A percentile compares a stretch with the other conserved stretches of the same genome.
Conservation (phyloP, 2,888 invertebrate species). For the Standfussiana lucernea region DNA sequence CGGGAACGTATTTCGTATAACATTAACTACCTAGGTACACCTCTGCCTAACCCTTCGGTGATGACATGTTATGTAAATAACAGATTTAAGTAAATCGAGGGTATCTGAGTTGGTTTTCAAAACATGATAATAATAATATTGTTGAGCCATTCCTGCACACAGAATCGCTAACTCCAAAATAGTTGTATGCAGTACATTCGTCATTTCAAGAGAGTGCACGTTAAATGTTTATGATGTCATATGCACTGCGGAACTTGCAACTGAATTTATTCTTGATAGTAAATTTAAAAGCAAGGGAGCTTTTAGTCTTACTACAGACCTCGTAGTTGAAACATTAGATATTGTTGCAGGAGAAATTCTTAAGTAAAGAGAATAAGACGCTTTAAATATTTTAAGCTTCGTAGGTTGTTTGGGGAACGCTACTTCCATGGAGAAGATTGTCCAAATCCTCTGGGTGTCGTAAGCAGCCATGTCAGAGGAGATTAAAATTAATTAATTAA, state of each 20-base stretch:
- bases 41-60: neutral
- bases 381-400: conserved; percentile 32
- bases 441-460: conserved; percentile 36
- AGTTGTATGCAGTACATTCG: conserved; percentile 24
- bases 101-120: neutral
- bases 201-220: conserved; percentile 48
- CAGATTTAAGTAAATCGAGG: neutral
- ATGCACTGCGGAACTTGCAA: conserved; percentile 40
- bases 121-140: neutral
- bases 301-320: conserved; percentile 17
- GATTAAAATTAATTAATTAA: conserved; percentile 56
- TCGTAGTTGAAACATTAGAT: neutral
- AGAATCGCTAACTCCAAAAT: neutral
- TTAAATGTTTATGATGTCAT: conserved; percentile 59
- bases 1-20: too few relatives aligned
- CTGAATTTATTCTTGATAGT: conserved; percentile 51
- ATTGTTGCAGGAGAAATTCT: conserved; percentile 1
- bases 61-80: neutral
- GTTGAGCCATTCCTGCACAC: neutral
- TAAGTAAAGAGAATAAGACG: conserved; percentile 22
- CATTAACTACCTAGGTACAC: too few relatives aligned
- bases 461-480: conserved; percentile 31
- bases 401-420: conserved; percentile 6
- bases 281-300: conserved; percentile 47
- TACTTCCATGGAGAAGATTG: conserved; percentile 33